Percentiles rank a stretch among this genome's conserved stretches.
Evolutionary conservation across 1,140 invertebrate species (phyloP).

Genomic region (Hyphantria cunea): DNA sequence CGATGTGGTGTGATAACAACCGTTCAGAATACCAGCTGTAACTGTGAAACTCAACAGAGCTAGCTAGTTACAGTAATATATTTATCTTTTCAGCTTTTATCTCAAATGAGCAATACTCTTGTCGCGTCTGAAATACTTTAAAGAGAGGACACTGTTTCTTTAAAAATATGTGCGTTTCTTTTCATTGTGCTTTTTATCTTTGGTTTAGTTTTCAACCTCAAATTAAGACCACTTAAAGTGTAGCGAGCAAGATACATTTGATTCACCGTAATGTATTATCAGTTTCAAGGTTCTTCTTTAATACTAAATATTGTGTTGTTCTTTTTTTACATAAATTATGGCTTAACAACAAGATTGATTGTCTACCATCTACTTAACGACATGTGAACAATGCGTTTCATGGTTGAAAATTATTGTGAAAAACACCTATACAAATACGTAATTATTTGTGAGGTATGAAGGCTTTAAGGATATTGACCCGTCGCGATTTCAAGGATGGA

Average conservation of each 20-base stretch:
- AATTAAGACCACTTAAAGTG: background rate
- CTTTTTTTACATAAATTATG: constrained; percentile 4
- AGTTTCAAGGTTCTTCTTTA: constrained; percentile 1
- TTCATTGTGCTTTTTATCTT: constrained; percentile 1
- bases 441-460: constrained; percentile 33
- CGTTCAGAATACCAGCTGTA: constrained; percentile 7
- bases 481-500: constrained; percentile 30
- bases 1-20: constrained; percentile 11
- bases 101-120: constrained; percentile 7
- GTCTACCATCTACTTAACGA: constrained; percentile 16
- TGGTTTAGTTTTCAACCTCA: constrained; percentile 2
- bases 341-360: background rate
- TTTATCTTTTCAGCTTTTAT: background rate
- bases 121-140: constrained; percentile 3
- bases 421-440: constrained; percentile 37
- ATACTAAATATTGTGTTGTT: too few relatives aligned
- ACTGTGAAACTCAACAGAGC: background rate
- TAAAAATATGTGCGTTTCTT: constrained; percentile 12
- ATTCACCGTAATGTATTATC: constrained; percentile 3
- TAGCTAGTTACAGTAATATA: too few relatives aligned
- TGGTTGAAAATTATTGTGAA: constrained; percentile 16
- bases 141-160: too few relatives aligned
- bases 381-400: constrained; percentile 15
- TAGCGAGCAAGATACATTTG: background rate
- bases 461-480: constrained; percentile 29